Percentiles rank a stretch among this genome's conserved stretches.
phyloP scores from a whole-genome alignment of 1,140 invertebrate genomes.

The Potamilus streckersoni region DNA sequence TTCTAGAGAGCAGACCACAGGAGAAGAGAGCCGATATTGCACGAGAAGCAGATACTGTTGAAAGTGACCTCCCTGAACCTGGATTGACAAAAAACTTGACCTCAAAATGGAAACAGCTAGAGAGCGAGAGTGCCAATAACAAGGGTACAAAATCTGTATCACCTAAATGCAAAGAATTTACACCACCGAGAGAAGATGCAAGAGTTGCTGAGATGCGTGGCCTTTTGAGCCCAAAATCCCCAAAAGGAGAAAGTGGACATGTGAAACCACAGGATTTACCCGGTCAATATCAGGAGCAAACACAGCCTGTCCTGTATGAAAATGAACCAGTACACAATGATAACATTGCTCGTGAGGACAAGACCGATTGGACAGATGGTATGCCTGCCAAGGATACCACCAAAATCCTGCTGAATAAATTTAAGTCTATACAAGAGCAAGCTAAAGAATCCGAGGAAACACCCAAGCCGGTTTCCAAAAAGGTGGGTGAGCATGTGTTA shows the following conservation, averaged over 20 bases:
- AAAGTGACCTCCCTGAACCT: constrained; percentile 56
- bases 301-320: constrained; percentile 44
- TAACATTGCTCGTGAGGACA: constrained; percentile 49
- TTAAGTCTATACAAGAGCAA: constrained; percentile 54
- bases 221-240: constrained; percentile 44
- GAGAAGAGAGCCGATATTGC: constrained; percentile 41
- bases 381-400: constrained; percentile 56
- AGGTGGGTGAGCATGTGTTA: constrained; percentile 37
- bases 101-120: constrained; percentile 56
- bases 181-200: constrained; percentile 54
- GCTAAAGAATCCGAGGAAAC: constrained; percentile 46
- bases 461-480: constrained; percentile 47
- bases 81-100: constrained; percentile 59
- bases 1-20: constrained; percentile 56
- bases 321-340: constrained; percentile 44
- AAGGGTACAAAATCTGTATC: constrained; percentile 39
- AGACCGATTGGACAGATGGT: constrained; percentile 51
- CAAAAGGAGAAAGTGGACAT: constrained; percentile 35
- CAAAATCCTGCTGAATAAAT: constrained; percentile 54
- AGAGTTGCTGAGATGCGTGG: constrained; percentile 30
- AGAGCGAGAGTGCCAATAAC: constrained; percentile 41
- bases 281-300: constrained; percentile 57
- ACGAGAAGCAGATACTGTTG: constrained; percentile 34
- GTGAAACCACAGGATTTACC: constrained; percentile 55
- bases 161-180: constrained; percentile 56